Evolutionary conservation across 2,113 vertebrate species (phyloP), one percentile per base, ranked within the genome.

Genomic region (Pithys albifrons): DNA sequence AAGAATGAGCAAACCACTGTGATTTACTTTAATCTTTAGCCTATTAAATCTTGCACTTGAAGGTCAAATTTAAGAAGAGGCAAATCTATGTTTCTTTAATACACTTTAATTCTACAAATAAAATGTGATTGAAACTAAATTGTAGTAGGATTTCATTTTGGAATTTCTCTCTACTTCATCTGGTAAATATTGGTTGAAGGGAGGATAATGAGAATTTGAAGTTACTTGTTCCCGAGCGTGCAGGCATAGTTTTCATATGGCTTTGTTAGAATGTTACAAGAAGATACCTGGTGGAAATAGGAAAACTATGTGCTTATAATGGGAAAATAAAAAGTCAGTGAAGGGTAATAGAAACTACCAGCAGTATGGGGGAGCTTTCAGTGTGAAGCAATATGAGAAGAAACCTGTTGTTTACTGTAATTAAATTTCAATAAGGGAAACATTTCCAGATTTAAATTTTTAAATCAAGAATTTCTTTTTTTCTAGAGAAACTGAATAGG

Each of bases 51-150:
- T 95, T 90, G 18, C 8, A 70, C 59, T 96, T 90, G 91, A 97
- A 97, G 96, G 92, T 97, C 97, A 97, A 20, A 94, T 96, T 92
- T 96, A 93, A 97, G 82, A 61, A 96, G 43, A 93, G 65, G 81
- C 48, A 85, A 91, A 93, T 84, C 24, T 88, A 14, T 70, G 59
- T 48, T 91, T 73, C 66, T 95, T 93, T 94, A 92, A 95, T 95
- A 97, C 95, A 95, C 24, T 67, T 69, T 96, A 89, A 78, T 93
- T 94, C 82, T 77, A 81, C 78, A 97, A 97, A 87, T 16, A 24
- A 88, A 75, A 89, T 74, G 19, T 78, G 74, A 93, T 76, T 65
- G 89, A 67, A 96, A 70, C 54, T 87, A 88, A 96, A 94, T 82
- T 66, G 49, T 62, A 74, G 88, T 52, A 95, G 73, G 49, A 65